phyloP scores from a whole-genome alignment of 2,113 vertebrate genomes.

The Nansenia antarctica region DNA sequence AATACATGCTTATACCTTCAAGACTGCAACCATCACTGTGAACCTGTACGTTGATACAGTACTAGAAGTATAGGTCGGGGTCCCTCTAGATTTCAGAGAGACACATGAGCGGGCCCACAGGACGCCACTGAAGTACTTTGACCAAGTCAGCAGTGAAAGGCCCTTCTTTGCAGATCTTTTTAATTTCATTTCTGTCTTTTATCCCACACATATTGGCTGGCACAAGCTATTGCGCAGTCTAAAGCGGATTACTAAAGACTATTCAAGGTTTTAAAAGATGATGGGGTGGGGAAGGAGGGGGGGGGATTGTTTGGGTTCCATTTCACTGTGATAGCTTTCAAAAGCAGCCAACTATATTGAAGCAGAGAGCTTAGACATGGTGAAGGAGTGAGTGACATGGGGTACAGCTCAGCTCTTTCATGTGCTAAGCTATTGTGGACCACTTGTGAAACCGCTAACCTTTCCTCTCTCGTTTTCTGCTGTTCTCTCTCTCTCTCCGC shows the following conservation, averaged over 20 bases:
- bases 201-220: slow-evolving; percentile 19
- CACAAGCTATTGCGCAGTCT: not conserved
- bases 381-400: not conserved
- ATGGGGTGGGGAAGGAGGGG: not conserved
- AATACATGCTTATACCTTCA: slow-evolving; percentile 9
- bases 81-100: not conserved
- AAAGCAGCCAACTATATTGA: not conserved
- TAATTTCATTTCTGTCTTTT: slow-evolving; percentile 6
- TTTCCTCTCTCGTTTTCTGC: slow-evolving; percentile 3
- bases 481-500: not conserved
- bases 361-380: not conserved
- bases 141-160: slow-evolving; percentile 11
- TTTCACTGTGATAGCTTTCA: not conserved
- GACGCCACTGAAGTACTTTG: not conserved
- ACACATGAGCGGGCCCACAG: not conserved
- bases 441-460: slow-evolving; percentile 19
- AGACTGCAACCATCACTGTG: not conserved
- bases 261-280: slow-evolving; percentile 9
- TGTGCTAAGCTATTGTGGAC: slow-evolving; percentile 9
- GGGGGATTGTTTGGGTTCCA: slow-evolving; percentile 10
- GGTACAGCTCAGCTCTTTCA: slow-evolving; percentile 8
- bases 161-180: slow-evolving; percentile 31
- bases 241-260: slow-evolving; percentile 21
- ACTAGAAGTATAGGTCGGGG: not conserved
- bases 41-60: not conserved